Base-by-base conservation (phyloP, 2,888 invertebrate species). In the Drosophila setosimentum region DNA sequence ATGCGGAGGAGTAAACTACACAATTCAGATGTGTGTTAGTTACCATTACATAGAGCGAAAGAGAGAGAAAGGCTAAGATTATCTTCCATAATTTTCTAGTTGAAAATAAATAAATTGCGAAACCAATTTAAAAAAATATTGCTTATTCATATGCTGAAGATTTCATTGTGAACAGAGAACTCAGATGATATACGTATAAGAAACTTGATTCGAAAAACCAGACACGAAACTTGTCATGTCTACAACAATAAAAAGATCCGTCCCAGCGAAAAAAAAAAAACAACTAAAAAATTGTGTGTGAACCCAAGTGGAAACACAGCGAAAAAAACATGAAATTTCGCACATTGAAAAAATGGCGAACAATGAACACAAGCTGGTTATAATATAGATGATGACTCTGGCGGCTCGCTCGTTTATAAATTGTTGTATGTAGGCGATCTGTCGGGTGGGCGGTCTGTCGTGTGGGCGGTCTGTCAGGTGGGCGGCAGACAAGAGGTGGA, bases 191-290 rank as follows among this genome's bases (percentile, higher is more conserved):
- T 33, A n/a, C n/a, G n/a, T n/a, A 13, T 33, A 33, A 33, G 10
- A n/a, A 40, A 40, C n/a, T n/a, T 10, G 10, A n/a, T 21, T 45
- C 42, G 13, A 13, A 21, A 30, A 53, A 24, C 33, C 48, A 64
- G 30, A 57, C 57, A 49, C 48, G 18, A n/a, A 71, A 53, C 45
- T 64, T 64, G 78, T 53, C 73, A 60, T 64, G 68, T 64, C 40
- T 40, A 58, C 40, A 51, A 68, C 50, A 64, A 64, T 73, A 50
- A 59, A 68, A 30, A 53, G 51, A 16, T 40, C 21, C 68, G 24
- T 62, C 45, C 63, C 2, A 57, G 21, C 35, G 18, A 35, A 35
- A 33, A 37, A 50, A 45, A 35, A n/a, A n/a, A n/a, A n/a, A n/a
- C n/a, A n/a, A n/a, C n/a, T n/a, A n/a, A n/a, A n/a, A n/a, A n/a